Conservation (phyloP, 2,888 invertebrate genomes). For the Habroteleia sp. region DNA sequence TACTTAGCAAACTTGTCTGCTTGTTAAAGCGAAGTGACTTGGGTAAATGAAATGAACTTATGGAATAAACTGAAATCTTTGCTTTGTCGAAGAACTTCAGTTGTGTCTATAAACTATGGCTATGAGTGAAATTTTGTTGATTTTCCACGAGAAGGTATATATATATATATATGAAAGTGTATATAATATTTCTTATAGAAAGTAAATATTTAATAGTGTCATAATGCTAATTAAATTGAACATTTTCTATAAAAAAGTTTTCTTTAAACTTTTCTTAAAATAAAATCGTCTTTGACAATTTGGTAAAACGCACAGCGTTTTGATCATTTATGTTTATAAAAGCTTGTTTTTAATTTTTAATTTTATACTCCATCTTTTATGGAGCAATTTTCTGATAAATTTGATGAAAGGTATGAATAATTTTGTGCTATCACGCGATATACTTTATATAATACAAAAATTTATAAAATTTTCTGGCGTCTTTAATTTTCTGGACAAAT, state of each 20-base stretch:
- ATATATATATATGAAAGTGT: too few species aligned
- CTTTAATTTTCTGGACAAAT: neutral
- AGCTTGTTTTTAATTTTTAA: constrained; percentile 7
- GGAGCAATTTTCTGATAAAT: constrained; percentile 1
- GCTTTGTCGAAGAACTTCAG: too few species aligned
- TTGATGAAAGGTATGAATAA: constrained; percentile 1
- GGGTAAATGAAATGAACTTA: too few species aligned
- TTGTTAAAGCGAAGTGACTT: too few species aligned
- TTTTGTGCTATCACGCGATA: too few species aligned
- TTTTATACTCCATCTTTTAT: constrained; percentile 6
- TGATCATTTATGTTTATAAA: constrained; percentile 18
- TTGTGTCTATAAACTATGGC: too few species aligned
- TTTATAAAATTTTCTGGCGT: neutral
- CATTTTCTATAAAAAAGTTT: constrained; percentile 5
- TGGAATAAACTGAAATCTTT: too few species aligned
- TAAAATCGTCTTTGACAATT: constrained; percentile 13
- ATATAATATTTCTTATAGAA: too few species aligned
- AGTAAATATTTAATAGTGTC: constrained; percentile 17
- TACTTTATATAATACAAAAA: neutral
- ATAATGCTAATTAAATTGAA: constrained; percentile 22
- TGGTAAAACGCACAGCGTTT: constrained; percentile 1
- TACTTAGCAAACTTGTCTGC: too few species aligned
- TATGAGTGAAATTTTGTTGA: too few species aligned
- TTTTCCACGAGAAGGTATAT: too few species aligned
- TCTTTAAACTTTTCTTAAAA: neutral